phyloP scores from a whole-genome alignment of 2,888 invertebrate species.

The Orchestes rusci region DNA sequence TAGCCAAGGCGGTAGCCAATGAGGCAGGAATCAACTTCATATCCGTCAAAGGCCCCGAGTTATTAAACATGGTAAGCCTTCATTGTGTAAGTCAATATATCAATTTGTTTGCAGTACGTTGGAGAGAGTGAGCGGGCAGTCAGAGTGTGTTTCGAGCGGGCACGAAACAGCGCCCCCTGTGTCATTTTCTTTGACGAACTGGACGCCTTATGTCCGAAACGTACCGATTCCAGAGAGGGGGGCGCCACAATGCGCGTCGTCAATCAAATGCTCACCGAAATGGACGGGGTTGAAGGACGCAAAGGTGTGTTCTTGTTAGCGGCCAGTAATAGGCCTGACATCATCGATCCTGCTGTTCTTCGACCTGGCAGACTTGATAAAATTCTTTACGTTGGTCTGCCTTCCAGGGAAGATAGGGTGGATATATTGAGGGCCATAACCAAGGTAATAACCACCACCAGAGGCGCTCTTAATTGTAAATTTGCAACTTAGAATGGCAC shows the following conservation, averaged over 20 bases:
- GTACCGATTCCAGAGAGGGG: conserved; percentile 69
- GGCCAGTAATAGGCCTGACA: conserved; percentile 94
- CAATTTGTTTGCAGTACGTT: conserved; percentile 62
- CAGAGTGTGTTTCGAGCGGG: conserved; percentile 90
- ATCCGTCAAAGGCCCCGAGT: conserved; percentile 96
- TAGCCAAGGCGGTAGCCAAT: conserved; percentile 98
- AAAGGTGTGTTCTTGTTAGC: conserved; percentile 92
- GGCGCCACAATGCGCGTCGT: conserved; percentile 80
- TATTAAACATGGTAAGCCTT: conserved; percentile 82
- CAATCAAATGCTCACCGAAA: conserved; percentile 94
- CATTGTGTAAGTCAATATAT: not conserved
- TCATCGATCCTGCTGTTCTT: conserved; percentile 91
- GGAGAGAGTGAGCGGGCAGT: conserved; percentile 98
- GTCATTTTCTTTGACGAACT: conserved; percentile 99
- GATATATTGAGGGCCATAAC: conserved; percentile 87
- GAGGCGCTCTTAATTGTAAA: no score
- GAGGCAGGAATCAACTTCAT: conserved; percentile 99
- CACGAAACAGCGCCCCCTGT: conserved; percentile 91
- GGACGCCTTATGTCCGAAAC: conserved; percentile 88
- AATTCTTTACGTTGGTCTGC: conserved; percentile 84
- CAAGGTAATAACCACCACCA: no score
- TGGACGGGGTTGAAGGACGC: conserved; percentile 93
- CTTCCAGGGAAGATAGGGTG: conserved; percentile 66
- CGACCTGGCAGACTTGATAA: conserved; percentile 85
- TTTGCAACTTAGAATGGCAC: conserved; percentile 60